Evolutionary conservation across 2,797 vertebrate species (phyloP), one percentile per base, ranked within the genome.

Genomic region (Simalia tracyae): DNA sequence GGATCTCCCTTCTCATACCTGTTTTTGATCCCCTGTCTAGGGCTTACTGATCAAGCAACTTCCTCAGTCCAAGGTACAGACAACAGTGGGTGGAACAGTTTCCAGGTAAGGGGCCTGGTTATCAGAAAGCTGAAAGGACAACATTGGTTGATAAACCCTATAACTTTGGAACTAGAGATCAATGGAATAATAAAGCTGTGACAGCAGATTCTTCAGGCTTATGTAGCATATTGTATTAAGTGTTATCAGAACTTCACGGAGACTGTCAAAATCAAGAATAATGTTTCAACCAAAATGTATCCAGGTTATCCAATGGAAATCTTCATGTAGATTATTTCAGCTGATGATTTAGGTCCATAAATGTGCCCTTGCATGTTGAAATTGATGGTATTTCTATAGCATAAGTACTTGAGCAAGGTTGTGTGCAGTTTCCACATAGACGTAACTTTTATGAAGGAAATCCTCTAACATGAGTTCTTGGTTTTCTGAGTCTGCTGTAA

Each of bases 41-140:
- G 99, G 61, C 97, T 99, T 90, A 98, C 98, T 92, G 99, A 99
- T 93, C 97, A 98, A 90, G 96, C 97, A 0, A 97, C 98, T 3
- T 95, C 96, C 84, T 63, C 97, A 64, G 93, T 94, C 92, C 98
- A 97, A 46, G 97, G 98, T 7, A 96, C 97, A 92, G 99, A 99
- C 81, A 93, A 94, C 26, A 95, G 97, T 1, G 97, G 97, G 72
- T 99, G 99, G 99, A 98, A 98, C 96, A 97, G 97, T 91, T 99
- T 99, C 95, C 99, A 99, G 98, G 99, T 99, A 97, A 91, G 2
- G 0, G 0, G 0, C 76, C 89, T 56, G 54, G 57, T 36, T 76
- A 42, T 90, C n/a, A 3, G 56, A 14, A 93, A 93, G 14, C 61
- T 5, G 1, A 28, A 46, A 26, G 31, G 64, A 84, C 88, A 14